A percentile compares a stretch with the other conserved stretches of the same genome.
Conservation (phyloP, 2,888 invertebrate genomes). For the Drosophila prolongata region DNA sequence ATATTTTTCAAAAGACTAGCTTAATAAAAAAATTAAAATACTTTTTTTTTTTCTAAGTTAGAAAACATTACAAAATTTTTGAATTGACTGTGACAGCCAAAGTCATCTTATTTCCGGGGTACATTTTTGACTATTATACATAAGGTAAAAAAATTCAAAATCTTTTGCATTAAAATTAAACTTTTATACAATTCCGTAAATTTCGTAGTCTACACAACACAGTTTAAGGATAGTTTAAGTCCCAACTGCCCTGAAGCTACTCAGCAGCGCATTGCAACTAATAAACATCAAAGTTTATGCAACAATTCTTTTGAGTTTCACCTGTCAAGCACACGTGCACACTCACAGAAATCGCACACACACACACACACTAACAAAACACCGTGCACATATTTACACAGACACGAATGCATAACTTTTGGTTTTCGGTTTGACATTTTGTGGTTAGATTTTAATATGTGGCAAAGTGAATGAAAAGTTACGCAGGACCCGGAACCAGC, state of each 20-base stretch:
- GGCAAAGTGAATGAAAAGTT: constrained; percentile 67
- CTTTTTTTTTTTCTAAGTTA: no score
- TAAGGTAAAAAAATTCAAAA: no score
- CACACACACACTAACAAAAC: constrained; percentile 10
- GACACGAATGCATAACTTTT: constrained; percentile 65
- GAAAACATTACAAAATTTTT: no score
- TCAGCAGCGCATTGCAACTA: constrained; percentile 6
- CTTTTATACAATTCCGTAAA: no score
- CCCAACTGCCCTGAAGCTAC: not conserved
- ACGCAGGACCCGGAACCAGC: constrained; percentile 40
- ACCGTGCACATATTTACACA: constrained; percentile 47
- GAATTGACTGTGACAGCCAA: no score
- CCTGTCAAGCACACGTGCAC: constrained; percentile 56
- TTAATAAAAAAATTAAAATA: no score
- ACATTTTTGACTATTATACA: no score
- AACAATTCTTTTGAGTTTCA: constrained; percentile 54
- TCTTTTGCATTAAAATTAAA: no score
- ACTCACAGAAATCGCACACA: not conserved
- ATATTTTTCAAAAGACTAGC: no score
- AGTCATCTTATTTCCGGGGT: no score
- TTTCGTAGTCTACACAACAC: no score
- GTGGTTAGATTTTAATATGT: constrained; percentile 75
- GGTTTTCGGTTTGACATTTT: constrained; percentile 76
- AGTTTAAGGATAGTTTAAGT: not conserved
- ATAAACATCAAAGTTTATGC: constrained; percentile 67